Evolutionary conservation across 2,888 invertebrate species (phyloP), one percentile per base, ranked within the genome.

Genomic region (Graphium colonna): DNA sequence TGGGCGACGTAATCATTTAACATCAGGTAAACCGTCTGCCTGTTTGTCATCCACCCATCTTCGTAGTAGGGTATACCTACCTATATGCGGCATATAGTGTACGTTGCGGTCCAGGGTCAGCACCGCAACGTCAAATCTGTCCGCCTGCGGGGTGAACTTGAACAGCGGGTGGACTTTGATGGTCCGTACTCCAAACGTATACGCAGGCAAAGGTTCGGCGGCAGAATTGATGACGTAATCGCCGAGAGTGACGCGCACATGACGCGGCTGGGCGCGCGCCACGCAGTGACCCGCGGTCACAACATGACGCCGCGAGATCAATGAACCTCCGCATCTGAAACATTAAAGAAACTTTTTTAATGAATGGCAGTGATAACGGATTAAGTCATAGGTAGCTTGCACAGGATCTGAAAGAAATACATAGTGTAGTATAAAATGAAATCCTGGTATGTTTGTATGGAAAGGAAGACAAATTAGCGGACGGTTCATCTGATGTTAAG

Each of bases 261-360:
- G 97, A 50, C 96, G 92, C 0, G 97, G 96, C 57, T 95, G 94
- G 43, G 97, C 96, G 66, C 97, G 93, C 47, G 97, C 97, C 18
- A 97, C 97, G 78, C 97, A 98, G 79, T 97, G 97, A 0, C 97
- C 97, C 3, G 97, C 97, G 1, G 97, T 97, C 51, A 97, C 96
- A 8, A 98, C 97, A 82, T 97, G 97, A 52, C 95, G 94, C 18
- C 96, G 92, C 64, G 97, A 97, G 65, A 97, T 96, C 59, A 97
- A 88, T 0, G 97, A 97, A 18, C 97, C 97, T 38, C 97, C 97
- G 75, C 97, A 97, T 79, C 97, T 95, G 87, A 48, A 84, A 78
- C 51, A 36, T 54, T 31, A 33, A 10, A 33, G 28, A 33, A 33
- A 10, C n/a, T n/a, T n/a, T n/a, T n/a, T n/a, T n/a, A n/a, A n/a